phyloP scores from a whole-genome alignment of 2,888 invertebrate genomes.

The Drosophila planitibia region DNA sequence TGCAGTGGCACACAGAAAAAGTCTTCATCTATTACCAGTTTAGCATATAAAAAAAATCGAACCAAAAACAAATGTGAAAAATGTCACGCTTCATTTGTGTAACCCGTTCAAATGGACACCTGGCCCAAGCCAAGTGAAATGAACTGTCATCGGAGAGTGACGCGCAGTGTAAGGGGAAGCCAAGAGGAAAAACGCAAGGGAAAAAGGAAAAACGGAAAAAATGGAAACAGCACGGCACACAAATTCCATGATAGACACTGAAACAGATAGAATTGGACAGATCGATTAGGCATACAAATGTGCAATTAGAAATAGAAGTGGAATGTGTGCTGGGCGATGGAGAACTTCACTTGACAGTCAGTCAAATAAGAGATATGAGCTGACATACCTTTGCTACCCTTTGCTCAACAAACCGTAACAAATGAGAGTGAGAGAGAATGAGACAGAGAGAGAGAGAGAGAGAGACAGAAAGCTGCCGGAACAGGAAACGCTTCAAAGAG shows the following conservation, averaged over 20 bases:
- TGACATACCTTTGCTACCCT: conserved; percentile 58
- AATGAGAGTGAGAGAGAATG: conserved; percentile 26
- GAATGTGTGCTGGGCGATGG: conserved; percentile 18
- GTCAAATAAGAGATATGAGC: conserved; percentile 8
- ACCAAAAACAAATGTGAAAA: conserved; percentile 64
- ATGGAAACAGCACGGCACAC: conserved; percentile 62
- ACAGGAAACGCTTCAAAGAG: conserved; percentile 54
- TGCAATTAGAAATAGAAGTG: conserved; percentile 66
- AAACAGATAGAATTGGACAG: conserved; percentile 70
- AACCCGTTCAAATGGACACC: conserved; percentile 75
- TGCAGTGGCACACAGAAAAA: neutral
- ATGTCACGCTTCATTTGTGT: conserved; percentile 78
- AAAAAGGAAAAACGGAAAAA: conserved; percentile 11
- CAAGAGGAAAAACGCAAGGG: conserved; percentile 1
- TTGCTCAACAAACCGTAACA: conserved; percentile 69
- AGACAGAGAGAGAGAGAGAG: neutral
- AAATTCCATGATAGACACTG: conserved; percentile 66
- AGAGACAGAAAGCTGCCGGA: conserved; percentile 2
- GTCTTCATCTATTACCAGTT: neutral
- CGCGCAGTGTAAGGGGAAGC: neutral
- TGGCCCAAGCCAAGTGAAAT: conserved; percentile 56
- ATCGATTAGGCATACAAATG: conserved; percentile 81
- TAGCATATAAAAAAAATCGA: conserved; percentile 45
- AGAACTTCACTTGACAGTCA: conserved; percentile 35
- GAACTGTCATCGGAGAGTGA: conserved; percentile 46